Evolutionary conservation across 2,113 vertebrate species (phyloP).

Genomic region (Cyprinodon brontotheroides): DNA sequence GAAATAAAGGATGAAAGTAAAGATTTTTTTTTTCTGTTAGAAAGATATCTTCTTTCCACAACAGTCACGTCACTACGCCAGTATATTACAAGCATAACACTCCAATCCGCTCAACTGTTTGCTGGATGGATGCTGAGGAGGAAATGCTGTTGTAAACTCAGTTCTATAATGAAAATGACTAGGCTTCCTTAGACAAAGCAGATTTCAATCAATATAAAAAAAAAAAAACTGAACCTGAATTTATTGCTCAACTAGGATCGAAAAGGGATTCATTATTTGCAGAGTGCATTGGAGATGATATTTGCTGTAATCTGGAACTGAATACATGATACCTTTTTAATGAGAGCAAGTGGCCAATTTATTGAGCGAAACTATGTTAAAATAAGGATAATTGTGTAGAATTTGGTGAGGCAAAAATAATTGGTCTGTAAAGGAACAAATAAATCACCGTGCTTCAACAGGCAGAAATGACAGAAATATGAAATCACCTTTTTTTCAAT

Average conservation of each 20-base stretch:
- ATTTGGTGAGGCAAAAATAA: conserved; percentile 9
- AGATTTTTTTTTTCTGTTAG: too few relatives aligned
- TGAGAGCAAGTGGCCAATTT: too few relatives aligned
- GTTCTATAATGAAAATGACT: too few relatives aligned
- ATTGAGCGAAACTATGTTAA: too few relatives aligned
- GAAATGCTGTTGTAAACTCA: too few relatives aligned
- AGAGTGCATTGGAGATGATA: neutral
- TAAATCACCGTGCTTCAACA: conserved; percentile 15
- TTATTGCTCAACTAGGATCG: neutral
- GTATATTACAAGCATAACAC: too few relatives aligned
- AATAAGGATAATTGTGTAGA: neutral
- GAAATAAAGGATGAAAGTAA: too few relatives aligned
- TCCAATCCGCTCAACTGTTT: too few relatives aligned
- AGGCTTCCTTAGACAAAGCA: neutral
- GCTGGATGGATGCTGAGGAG: too few relatives aligned
- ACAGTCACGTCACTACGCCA: too few relatives aligned
- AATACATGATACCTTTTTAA: neutral
- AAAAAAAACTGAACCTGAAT: neutral
- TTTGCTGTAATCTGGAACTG: neutral
- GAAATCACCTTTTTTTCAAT: conserved; percentile 18
- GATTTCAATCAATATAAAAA: neutral
- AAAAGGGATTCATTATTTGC: neutral
- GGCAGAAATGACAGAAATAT: conserved; percentile 4
- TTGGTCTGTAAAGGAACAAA: neutral
- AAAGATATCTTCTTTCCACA: neutral